These are phyloP conservation scores for Hyla sarda DNA, from an alignment of 2,113 vertebrate genomes.

Conservation along the genomic window DNA sequence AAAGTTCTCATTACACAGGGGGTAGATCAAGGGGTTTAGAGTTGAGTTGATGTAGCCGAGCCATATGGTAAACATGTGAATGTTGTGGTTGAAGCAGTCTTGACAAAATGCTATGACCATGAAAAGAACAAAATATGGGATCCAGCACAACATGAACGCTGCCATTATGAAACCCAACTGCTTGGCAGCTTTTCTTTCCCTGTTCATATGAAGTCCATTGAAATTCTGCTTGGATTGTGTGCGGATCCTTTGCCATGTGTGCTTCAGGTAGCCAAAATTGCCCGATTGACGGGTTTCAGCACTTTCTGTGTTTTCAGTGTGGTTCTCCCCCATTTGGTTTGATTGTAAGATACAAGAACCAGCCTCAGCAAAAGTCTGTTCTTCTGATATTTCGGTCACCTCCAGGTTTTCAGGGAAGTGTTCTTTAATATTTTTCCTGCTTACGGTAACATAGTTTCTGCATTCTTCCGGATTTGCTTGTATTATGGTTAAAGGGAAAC, in stretches of 20 bases:
- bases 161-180: slow-evolving; percentile 93
- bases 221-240: slow-evolving; percentile 74
- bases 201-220: slow-evolving; percentile 77
- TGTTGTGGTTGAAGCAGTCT: slow-evolving; percentile 73
- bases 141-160: slow-evolving; percentile 93
- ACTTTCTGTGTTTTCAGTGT: background rate
- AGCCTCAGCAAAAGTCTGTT: slow-evolving; percentile 70
- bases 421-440: slow-evolving; percentile 64
- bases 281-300: slow-evolving; percentile 25
- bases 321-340: background rate
- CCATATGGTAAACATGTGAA: slow-evolving; percentile 95
- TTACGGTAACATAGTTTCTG: slow-evolving; percentile 57
- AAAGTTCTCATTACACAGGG: slow-evolving; percentile 94
- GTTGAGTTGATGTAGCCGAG: slow-evolving; percentile 96
- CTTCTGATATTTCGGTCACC: slow-evolving; percentile 67
- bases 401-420: slow-evolving; percentile 69
- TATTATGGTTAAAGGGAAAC: slow-evolving; percentile 61
- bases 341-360: slow-evolving; percentile 13
- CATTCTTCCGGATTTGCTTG: slow-evolving; percentile 60
- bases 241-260: slow-evolving; percentile 82
- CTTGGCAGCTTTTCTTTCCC: slow-evolving; percentile 90
- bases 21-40: slow-evolving; percentile 93
- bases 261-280: slow-evolving; percentile 75
- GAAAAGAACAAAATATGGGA: slow-evolving; percentile 92
- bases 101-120: slow-evolving; percentile 88